Evolutionary conservation across 2,888 invertebrate genomes (phyloP).

Genomic region (Chrysolina americana): DNA sequence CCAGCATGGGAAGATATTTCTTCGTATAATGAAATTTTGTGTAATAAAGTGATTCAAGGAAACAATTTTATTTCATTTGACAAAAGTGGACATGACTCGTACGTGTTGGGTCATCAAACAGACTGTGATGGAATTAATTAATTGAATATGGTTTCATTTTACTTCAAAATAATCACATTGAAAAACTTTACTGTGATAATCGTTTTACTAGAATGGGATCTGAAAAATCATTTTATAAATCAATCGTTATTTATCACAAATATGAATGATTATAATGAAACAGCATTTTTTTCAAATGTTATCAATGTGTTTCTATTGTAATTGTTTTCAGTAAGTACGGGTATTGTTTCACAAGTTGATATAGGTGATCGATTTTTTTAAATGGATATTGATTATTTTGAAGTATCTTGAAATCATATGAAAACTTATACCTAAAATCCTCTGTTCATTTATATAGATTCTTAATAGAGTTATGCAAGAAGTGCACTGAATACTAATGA

Average conservation of each 20-base stretch:
- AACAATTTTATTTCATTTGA: background rate
- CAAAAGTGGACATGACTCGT: conserved; percentile 9
- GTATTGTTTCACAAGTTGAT: conserved; percentile 11
- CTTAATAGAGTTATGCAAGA: background rate
- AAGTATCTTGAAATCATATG: conserved; percentile 33
- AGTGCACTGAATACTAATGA: background rate
- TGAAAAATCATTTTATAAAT: conserved; percentile 4
- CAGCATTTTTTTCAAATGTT: background rate
- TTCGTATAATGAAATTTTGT: background rate
- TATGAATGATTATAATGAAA: background rate
- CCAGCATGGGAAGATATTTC: background rate
- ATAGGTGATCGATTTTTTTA: conserved; percentile 24
- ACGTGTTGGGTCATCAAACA: background rate
- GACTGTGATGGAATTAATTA: conserved; percentile 4
- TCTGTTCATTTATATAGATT: background rate
- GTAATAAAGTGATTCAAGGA: background rate
- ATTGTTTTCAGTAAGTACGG: background rate
- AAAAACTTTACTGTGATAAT: conserved; percentile 13
- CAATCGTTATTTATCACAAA: background rate
- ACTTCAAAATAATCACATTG: background rate
- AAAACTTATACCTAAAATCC: background rate
- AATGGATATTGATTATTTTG: conserved; percentile 33
- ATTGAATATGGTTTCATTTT: background rate
- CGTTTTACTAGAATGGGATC: conserved; percentile 1
- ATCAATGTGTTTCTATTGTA: background rate